A percentile compares a stretch with the other conserved stretches of the same genome.
Conservation (phyloP, 1,140 invertebrate genomes). For the Drepana arcuata region DNA sequence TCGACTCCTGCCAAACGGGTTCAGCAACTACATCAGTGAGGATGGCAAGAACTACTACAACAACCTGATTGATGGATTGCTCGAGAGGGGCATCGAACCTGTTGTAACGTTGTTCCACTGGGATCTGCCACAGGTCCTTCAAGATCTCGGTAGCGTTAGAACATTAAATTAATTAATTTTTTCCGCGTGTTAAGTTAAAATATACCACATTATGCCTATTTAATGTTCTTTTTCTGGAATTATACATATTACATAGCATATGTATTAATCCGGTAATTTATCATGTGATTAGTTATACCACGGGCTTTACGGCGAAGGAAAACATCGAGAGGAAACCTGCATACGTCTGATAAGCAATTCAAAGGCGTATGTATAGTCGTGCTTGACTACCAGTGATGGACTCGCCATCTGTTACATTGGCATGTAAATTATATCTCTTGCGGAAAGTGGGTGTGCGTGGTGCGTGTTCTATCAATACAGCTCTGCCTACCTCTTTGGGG, state of each 20-base stretch:
- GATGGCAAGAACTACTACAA: constrained; percentile 74
- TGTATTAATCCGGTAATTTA: background rate
- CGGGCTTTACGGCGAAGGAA: background rate
- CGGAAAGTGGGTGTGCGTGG: background rate
- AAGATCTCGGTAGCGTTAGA: constrained; percentile 34
- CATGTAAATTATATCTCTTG: background rate
- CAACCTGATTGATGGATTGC: constrained; percentile 70
- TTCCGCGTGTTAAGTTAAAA: too few species aligned
- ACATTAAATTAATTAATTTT: too few species aligned
- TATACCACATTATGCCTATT: too few species aligned
- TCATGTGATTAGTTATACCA: background rate
- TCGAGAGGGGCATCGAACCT: constrained; percentile 68
- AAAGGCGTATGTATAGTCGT: too few species aligned
- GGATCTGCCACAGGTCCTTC: constrained; percentile 34
- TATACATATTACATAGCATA: background rate
- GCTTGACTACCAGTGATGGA: too few species aligned
- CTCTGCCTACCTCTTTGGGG: background rate
- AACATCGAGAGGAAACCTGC: too few species aligned
- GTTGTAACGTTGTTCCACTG: constrained; percentile 56
- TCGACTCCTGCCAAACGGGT: constrained; percentile 72
- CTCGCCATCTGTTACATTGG: too few species aligned
- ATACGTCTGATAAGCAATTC: too few species aligned
- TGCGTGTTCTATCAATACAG: background rate
- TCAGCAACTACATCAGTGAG: constrained; percentile 59
- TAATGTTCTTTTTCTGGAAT: background rate